Evolutionary conservation across 2,113 vertebrate species (phyloP).

Genomic region (Eulemur rufifrons): DNA sequence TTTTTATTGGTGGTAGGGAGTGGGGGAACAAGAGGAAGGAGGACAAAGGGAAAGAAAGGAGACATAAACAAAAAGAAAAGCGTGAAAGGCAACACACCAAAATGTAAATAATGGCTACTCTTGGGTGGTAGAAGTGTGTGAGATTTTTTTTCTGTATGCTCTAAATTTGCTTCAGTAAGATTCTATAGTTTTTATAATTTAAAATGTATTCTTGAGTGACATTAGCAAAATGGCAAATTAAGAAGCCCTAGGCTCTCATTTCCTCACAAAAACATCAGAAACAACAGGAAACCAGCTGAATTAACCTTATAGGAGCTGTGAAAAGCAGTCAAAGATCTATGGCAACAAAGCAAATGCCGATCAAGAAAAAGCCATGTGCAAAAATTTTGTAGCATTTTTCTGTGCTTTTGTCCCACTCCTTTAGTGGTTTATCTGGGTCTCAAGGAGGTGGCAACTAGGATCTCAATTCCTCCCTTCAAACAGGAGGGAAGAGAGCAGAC

Average conservation of each 20-base stretch:
- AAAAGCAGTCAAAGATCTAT: neutral
- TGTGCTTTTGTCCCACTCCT: neutral
- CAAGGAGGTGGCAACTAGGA: neutral
- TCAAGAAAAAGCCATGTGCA: neutral
- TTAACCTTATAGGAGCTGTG: neutral
- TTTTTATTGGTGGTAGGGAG: neutral
- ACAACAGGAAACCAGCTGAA: neutral
- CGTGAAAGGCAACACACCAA: neutral
- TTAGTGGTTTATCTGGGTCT: neutral
- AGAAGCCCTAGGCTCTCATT: neutral
- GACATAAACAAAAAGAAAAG: neutral
- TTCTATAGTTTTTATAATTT: neutral
- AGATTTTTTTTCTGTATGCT: neutral
- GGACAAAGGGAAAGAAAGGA: neutral
- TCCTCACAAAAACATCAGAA: neutral
- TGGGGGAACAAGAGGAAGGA: neutral
- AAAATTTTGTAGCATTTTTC: neutral
- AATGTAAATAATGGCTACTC: neutral
- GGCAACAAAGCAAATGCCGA: neutral
- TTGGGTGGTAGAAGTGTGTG: neutral
- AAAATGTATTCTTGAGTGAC: neutral
- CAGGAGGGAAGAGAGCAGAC: neutral
- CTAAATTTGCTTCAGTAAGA: neutral
- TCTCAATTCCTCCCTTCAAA: neutral
- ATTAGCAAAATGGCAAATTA: neutral